Conservation (phyloP, 1,140 invertebrate species). For the Eumeta japonica region DNA sequence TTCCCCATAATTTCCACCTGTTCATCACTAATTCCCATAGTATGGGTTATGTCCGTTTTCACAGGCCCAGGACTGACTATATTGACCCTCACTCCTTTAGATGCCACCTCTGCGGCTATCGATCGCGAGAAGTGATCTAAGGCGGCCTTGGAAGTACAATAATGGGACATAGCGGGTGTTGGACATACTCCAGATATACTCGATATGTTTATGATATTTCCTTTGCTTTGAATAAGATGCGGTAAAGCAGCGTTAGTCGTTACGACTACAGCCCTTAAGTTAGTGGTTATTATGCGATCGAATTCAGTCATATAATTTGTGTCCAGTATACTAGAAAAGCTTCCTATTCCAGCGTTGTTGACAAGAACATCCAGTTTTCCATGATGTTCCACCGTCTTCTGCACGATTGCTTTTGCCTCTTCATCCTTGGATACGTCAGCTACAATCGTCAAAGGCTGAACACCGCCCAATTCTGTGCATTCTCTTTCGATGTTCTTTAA, state of each 20-base stretch:
- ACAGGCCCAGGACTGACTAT: constrained; percentile 68
- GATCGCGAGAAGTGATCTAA: constrained; percentile 74
- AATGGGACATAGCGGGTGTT: constrained; percentile 63
- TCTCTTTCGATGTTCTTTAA: constrained; percentile 4
- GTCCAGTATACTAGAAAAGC: constrained; percentile 62
- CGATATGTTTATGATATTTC: constrained; percentile 79
- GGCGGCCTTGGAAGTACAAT: constrained; percentile 74
- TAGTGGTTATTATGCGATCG: constrained; percentile 65
- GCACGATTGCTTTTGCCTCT: constrained; percentile 59
- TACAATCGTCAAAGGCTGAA: constrained; percentile 47
- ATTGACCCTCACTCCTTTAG: constrained; percentile 70
- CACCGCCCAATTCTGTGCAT: constrained; percentile 18
- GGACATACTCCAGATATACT: constrained; percentile 73
- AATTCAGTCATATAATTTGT: constrained; percentile 66
- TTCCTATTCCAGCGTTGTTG: constrained; percentile 73
- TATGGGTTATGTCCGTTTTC: constrained; percentile 68
- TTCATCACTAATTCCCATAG: too few relatives aligned
- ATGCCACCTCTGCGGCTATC: constrained; percentile 64
- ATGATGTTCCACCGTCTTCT: constrained; percentile 58
- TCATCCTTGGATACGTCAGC: constrained; percentile 65
- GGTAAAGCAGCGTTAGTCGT: constrained; percentile 71
- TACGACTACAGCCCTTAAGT: constrained; percentile 66
- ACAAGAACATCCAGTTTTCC: constrained; percentile 65
- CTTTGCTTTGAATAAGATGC: constrained; percentile 72
- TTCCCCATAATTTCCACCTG: constrained; percentile 36